phyloP scores from a whole-genome alignment of 2,888 invertebrate species.

The Troides helena region DNA sequence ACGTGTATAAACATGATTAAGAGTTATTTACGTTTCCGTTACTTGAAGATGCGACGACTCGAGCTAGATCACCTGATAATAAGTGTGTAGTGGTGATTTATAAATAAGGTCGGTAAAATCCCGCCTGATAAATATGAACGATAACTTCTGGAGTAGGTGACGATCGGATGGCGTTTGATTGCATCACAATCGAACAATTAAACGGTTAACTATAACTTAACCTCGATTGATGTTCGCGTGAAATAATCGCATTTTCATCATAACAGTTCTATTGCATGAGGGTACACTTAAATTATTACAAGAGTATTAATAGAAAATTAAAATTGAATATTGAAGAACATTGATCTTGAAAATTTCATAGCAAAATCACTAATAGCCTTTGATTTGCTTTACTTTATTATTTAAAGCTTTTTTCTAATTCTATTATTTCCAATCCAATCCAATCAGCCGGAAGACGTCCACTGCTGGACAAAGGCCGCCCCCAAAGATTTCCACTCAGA shows the following conservation, averaged over 20 bases:
- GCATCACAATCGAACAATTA: constrained; percentile 9
- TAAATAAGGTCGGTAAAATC: not conserved
- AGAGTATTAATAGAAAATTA: not conserved
- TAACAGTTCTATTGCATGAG: not conserved
- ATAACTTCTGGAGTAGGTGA: constrained; percentile 2
- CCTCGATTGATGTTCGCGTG: constrained; percentile 9
- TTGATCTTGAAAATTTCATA: not conserved
- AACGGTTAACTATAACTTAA: constrained; percentile 9
- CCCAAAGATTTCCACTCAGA: no score
- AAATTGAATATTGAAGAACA: not conserved
- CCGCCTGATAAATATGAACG: constrained; percentile 10
- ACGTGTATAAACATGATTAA: not conserved
- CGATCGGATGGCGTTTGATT: constrained; percentile 4
- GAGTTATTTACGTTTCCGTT: not conserved
- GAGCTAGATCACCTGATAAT: no score
- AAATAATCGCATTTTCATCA: constrained; percentile 9
- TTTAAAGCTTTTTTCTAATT: no score
- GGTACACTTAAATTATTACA: not conserved
- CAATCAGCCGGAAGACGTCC: no score
- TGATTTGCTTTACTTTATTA: not conserved
- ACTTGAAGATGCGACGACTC: no score
- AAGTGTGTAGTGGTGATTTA: no score
- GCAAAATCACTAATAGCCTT: not conserved
- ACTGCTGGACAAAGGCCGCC: no score
- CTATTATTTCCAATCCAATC: no score